Evolutionary conservation across 2,797 vertebrate genomes (phyloP), one percentile per base, ranked within the genome.

Genomic region (Arnoldichthys spilopterus): DNA sequence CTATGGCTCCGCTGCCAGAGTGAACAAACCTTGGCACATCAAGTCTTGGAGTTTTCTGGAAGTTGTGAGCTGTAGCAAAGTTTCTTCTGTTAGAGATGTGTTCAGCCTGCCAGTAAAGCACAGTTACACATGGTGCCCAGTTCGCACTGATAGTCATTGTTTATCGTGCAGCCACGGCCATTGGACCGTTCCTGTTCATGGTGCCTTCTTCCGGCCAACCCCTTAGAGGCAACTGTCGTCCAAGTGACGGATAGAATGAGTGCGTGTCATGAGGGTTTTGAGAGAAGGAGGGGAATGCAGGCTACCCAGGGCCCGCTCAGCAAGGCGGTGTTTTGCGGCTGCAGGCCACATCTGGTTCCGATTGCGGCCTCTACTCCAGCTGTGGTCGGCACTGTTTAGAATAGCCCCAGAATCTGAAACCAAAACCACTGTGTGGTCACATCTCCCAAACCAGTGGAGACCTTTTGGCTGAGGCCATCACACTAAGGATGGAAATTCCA

Each of bases 311-410:
- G 72, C 78, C 59, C 28, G 73, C 75, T 45, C 61, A 47, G 51
- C 40, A 77, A 20, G 78, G 85, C 85, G 68, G 71, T 63, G 83
- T 79, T 89, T 85, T 89, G 90, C 32, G 85, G 89, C 69, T 30
- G 51, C 54, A 71, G 85, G 85, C 86, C 87, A 93, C 93, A 94
- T 95, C 90, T 95, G 92, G 92, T 96, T 96, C 90, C 81, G 90
- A 89, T 94, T 94, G 91, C 77, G 91, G 90, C 86, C 82, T 87
- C 1, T 89, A 79, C 92, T 93, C 90, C 90, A 91, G 89, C 86
- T 94, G 94, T 83, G 93, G 93, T 93, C 91, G 80, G 78, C 85
- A 91, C 85, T 91, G 90, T 94, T 95, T 93, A 92, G 91, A 93
- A 92, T 88, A 89, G 90, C 91, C 87, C 92, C 91, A 90, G 91